These are phyloP conservation scores for Limnephilus rhombicus DNA, from an alignment of 2,888 invertebrate genomes.

Conservation along the genomic window DNA sequence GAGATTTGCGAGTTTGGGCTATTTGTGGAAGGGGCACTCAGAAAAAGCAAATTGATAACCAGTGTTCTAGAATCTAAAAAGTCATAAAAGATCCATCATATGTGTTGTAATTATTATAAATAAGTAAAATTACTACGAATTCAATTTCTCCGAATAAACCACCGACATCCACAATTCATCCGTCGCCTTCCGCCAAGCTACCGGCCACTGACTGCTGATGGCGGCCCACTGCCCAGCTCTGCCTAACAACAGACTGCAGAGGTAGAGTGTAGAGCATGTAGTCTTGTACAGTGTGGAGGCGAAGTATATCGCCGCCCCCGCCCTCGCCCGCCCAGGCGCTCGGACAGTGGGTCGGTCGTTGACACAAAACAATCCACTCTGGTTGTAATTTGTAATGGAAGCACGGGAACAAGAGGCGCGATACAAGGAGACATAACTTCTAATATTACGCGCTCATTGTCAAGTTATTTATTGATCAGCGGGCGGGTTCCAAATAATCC, in stretches of 20 bases:
- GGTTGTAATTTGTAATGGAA: neutral
- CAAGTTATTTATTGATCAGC: neutral
- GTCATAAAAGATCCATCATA: no score
- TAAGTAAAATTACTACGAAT: neutral
- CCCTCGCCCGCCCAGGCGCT: neutral
- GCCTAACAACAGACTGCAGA: neutral
- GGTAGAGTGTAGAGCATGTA: neutral
- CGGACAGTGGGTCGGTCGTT: constrained; percentile 41
- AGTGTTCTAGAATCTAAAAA: neutral
- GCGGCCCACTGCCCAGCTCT: neutral
- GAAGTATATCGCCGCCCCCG: constrained; percentile 6
- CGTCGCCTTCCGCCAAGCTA: constrained; percentile 20
- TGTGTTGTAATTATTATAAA: neutral
- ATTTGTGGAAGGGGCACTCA: no score
- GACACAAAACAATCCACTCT: constrained; percentile 10
- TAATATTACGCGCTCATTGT: neutral
- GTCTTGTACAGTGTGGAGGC: neutral
- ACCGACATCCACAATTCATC: neutral
- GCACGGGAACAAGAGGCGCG: neutral
- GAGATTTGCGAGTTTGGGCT: no score
- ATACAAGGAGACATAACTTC: neutral
- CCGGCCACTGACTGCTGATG: neutral
- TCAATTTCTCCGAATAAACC: neutral
- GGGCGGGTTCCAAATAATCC: neutral
- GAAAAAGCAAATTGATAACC: no score